Percentiles rank a stretch among this genome's conserved stretches.
Conservation (phyloP, 2,888 invertebrate species). For the Dolichomitus sp. region DNA sequence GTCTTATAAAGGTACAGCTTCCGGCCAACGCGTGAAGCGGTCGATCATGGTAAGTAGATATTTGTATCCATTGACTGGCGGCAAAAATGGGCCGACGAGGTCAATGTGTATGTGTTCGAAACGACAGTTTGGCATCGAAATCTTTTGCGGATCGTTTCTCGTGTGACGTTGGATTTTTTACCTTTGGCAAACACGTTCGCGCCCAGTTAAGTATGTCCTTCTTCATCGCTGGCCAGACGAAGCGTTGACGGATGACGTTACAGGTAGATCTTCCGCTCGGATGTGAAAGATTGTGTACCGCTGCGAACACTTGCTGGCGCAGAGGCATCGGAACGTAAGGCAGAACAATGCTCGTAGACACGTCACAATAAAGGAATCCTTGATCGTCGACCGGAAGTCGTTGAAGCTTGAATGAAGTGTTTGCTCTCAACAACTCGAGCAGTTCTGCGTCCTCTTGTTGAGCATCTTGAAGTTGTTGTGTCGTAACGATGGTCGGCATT, state of each 20-base stretch:
- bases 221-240: slow-evolving; percentile 64
- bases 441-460: slow-evolving; percentile 6
- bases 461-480: slow-evolving; percentile 8
- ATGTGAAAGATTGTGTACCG: neutral
- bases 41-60: slow-evolving; percentile 67
- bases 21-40: slow-evolving; percentile 69
- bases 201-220: slow-evolving; percentile 72
- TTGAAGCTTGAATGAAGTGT: slow-evolving; percentile 11
- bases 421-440: neutral
- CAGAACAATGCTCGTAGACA: slow-evolving; percentile 4
- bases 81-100: slow-evolving; percentile 85
- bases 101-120: slow-evolving; percentile 85
- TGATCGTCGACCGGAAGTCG: neutral
- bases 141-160: slow-evolving; percentile 57
- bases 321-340: slow-evolving; percentile 7
- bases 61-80: slow-evolving; percentile 73
- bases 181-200: slow-evolving; percentile 78
- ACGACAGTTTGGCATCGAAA: slow-evolving; percentile 70
- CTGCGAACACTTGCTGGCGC: neutral
- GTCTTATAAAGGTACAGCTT: slow-evolving; percentile 72
- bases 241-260: slow-evolving; percentile 22
- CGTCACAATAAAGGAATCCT: slow-evolving; percentile 13
- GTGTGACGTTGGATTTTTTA: slow-evolving; percentile 78
- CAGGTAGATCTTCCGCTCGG: neutral
- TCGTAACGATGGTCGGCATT: slow-evolving; percentile 15